These are phyloP conservation scores for Crambe crambe DNA, from an alignment of 37 sponge, comb jelly and placozoan species.

Conservation along the genomic window DNA sequence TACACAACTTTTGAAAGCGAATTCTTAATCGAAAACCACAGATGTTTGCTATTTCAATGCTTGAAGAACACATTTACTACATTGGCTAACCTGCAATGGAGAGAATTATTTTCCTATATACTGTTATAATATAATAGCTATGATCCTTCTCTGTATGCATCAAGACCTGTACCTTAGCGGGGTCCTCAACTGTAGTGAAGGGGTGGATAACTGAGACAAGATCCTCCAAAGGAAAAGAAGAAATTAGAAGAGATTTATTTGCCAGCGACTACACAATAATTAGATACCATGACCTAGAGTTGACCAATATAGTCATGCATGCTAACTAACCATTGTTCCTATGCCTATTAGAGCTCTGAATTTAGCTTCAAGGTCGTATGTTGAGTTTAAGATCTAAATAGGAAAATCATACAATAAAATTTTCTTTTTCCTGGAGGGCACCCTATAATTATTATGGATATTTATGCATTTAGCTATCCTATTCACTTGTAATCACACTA, in stretches of 20 bases:
- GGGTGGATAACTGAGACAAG: slow-evolving; percentile 1
- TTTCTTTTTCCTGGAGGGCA: too few relatives aligned
- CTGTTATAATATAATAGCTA: not conserved
- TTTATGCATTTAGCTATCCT: too few relatives aligned
- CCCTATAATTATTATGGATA: not conserved
- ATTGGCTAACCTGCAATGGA: slow-evolving; percentile 38
- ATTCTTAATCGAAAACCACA: not conserved
- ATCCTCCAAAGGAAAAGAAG: slow-evolving; percentile 10
- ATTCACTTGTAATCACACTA: too few relatives aligned
- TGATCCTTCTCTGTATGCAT: not conserved
- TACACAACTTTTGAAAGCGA: not conserved
- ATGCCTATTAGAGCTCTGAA: slow-evolving; percentile 60
- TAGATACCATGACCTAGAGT: too few relatives aligned
- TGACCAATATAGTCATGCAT: not conserved
- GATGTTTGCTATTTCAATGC: slow-evolving; percentile 10
- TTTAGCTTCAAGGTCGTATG: slow-evolving; percentile 64
- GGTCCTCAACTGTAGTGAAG: slow-evolving; percentile 17
- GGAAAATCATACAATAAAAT: not conserved
- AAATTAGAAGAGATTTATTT: not conserved
- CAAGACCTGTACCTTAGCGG: slow-evolving; percentile 27
- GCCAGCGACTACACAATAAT: not conserved
- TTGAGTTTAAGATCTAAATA: slow-evolving; percentile 47
- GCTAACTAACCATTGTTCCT: slow-evolving; percentile 60
- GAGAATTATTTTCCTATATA: too few relatives aligned
- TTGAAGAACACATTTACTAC: slow-evolving; percentile 21